Evolutionary conservation across 1,140 invertebrate species (phyloP).

Genomic region (Lamellibrachia luymesi): DNA sequence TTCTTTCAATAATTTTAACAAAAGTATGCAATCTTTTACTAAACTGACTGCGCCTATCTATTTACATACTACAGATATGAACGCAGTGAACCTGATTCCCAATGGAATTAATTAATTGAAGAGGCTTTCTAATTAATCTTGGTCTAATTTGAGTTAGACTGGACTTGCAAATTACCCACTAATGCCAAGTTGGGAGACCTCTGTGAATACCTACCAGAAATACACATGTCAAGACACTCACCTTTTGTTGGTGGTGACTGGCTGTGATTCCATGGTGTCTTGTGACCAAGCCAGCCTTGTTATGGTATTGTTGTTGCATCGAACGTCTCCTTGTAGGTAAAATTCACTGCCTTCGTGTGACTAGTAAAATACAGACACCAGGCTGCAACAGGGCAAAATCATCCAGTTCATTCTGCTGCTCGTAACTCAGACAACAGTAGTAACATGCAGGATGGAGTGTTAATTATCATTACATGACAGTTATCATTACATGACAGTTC

Average conservation of each 20-base stretch:
- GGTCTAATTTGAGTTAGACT: no score
- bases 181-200: no score
- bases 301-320: neutral
- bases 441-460: neutral
- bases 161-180: no score
- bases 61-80: neutral
- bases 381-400: no score
- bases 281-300: neutral
- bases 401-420: neutral
- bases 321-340: neutral
- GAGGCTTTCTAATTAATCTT: neutral
- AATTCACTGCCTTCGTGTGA: neutral
- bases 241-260: neutral
- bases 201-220: neutral
- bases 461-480: neutral
- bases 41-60: no score
- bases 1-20: no score
- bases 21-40: no score
- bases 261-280: neutral
- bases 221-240: neutral
- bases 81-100: neutral
- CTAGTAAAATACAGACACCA: neutral
- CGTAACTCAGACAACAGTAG: neutral
- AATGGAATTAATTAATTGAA: neutral
- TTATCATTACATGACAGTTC: neutral